phyloP scores from a whole-genome alignment of 2,797 vertebrate genomes.

The Platyrinchus mystaceus region DNA sequence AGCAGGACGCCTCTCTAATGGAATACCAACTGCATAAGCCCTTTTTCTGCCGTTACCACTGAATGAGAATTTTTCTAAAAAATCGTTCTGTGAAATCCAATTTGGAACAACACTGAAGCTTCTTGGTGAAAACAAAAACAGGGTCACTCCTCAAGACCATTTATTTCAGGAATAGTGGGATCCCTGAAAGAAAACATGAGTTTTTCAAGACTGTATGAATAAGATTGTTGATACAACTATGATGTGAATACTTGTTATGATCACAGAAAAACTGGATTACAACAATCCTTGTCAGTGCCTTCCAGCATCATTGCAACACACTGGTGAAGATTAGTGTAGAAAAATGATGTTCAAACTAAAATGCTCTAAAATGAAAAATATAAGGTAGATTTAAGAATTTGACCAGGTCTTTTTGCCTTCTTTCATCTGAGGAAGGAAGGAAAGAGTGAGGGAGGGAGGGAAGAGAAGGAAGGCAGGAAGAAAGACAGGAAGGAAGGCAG shows the following conservation, averaged over 20 bases:
- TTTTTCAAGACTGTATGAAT: not conserved
- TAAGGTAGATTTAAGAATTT: not conserved
- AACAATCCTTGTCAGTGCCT: not conserved
- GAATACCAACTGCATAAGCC: not conserved
- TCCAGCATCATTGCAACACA: not conserved
- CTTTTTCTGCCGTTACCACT: not conserved
- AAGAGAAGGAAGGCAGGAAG: fast-evolving
- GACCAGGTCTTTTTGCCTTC: not conserved
- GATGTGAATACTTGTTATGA: not conserved
- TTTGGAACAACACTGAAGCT: not conserved
- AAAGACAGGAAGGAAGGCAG: too few relatives aligned
- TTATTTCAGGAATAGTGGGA: not conserved
- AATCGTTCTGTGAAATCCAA: not conserved
- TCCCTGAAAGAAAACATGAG: not conserved
- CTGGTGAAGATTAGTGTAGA: not conserved
- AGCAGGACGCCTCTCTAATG: not conserved
- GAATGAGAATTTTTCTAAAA: not conserved
- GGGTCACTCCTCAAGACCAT: not conserved
- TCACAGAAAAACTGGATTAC: not conserved
- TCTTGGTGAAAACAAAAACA: not conserved
- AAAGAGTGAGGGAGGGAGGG: fast-evolving
- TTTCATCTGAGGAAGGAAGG: fast-evolving
- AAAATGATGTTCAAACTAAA: not conserved
- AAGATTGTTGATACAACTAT: not conserved
- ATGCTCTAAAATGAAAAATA: not conserved